A percentile compares a stretch with the other conserved stretches of the same genome.
Evolutionary conservation across 1,140 invertebrate species (phyloP).

Genomic region (Thaumetopoea pityocampa): DNA sequence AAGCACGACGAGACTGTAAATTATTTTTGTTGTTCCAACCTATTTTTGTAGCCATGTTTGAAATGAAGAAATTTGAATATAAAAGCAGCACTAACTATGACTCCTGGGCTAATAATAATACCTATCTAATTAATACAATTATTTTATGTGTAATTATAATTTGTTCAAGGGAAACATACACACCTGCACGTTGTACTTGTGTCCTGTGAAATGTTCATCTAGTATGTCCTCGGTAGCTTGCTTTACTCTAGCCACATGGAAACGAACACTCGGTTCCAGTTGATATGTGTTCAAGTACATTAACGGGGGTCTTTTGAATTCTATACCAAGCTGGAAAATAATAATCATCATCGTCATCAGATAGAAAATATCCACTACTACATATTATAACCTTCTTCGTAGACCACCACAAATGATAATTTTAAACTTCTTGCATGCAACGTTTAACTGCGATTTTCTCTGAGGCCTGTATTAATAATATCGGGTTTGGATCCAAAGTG

Average conservation of each 20-base stretch:
- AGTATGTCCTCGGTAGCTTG: conserved; percentile 31
- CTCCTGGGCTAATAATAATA: no score
- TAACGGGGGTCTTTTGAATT: conserved; percentile 50
- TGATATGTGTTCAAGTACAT: conserved; percentile 50
- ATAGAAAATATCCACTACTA: not conserved
- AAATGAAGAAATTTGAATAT: no score
- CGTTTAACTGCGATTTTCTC: no score
- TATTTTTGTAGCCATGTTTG: no score
- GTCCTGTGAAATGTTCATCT: conserved; percentile 44
- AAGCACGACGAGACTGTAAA: no score
- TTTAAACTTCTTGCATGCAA: not conserved
- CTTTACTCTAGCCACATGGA: conserved; percentile 33
- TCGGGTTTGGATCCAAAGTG: not conserved
- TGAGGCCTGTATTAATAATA: no score
- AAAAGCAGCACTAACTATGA: no score
- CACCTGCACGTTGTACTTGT: conserved; percentile 56
- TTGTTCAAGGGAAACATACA: no score
- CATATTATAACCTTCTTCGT: not conserved
- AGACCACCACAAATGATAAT: not conserved
- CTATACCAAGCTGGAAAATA: conserved; percentile 41
- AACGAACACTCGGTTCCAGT: conserved; percentile 30
- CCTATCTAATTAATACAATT: no score
- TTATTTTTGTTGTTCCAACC: no score
- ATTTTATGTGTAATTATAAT: no score
- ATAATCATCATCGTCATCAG: not conserved